phyloP scores from a whole-genome alignment of 2,888 invertebrate genomes.

The Plebejus melissa region DNA sequence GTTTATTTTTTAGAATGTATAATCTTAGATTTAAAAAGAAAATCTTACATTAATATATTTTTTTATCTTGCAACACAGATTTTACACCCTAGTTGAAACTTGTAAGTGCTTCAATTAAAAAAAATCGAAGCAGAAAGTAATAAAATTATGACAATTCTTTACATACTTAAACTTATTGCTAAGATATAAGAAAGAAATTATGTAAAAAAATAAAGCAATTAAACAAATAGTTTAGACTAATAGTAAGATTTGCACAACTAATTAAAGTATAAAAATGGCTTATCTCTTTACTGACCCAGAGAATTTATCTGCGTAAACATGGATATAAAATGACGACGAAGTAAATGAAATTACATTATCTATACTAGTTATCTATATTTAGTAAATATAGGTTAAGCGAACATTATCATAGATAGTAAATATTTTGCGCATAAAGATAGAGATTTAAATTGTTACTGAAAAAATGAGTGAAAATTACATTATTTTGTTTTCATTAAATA shows the following conservation, averaged over 20 bases:
- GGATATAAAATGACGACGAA: neutral
- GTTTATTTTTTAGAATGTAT: too few relatives aligned
- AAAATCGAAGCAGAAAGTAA: too few relatives aligned
- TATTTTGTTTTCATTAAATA: neutral
- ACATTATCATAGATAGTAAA: neutral
- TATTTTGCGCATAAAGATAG: neutral
- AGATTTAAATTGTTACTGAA: neutral
- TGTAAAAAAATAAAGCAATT: neutral
- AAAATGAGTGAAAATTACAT: neutral
- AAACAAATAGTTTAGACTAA: neutral
- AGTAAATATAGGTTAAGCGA: neutral
- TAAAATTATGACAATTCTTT: too few relatives aligned
- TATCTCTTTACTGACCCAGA: neutral
- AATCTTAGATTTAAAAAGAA: too few relatives aligned
- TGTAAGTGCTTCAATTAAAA: too few relatives aligned
- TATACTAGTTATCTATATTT: neutral
- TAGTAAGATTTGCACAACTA: neutral
- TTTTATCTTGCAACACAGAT: too few relatives aligned
- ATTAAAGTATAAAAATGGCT: neutral
- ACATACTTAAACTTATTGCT: too few relatives aligned
- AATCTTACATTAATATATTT: too few relatives aligned
- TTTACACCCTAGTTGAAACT: too few relatives aligned
- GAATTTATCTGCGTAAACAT: neutral
- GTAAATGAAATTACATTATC: neutral
- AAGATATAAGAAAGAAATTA: too few relatives aligned